Evolutionary conservation across 2,113 vertebrate species (phyloP).

Genomic region (human (Homo sapiens)): DNA sequence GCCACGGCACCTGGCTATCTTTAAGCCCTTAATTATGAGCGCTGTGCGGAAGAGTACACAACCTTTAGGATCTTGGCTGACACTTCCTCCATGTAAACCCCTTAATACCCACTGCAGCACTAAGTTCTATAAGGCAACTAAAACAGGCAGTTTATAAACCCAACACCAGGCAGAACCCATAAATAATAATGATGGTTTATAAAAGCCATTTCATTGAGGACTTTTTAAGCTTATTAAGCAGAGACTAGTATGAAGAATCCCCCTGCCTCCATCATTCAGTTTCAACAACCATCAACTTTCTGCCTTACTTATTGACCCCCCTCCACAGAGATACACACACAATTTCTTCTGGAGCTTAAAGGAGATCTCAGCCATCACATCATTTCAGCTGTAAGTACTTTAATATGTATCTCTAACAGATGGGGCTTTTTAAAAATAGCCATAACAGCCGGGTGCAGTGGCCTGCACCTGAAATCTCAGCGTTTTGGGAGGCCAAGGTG

Average conservation of each 20-base stretch:
- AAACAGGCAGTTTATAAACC: neutral
- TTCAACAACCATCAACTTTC: neutral
- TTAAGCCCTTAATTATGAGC: neutral
- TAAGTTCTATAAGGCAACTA: neutral
- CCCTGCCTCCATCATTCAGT: neutral
- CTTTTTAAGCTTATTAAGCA: neutral
- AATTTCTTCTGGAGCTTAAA: neutral
- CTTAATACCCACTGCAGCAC: neutral
- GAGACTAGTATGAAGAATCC: neutral
- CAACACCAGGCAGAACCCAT: neutral
- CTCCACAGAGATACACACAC: neutral
- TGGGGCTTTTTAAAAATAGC: neutral
- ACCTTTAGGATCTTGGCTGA: neutral
- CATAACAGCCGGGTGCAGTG: neutral
- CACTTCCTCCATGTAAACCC: neutral
- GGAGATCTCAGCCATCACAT: neutral
- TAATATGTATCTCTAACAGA: neutral
- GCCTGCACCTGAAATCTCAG: too few species aligned
- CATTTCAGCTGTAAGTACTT: neutral
- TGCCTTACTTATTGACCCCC: neutral
- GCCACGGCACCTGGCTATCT: neutral
- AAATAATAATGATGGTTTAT: neutral
- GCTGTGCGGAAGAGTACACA: neutral
- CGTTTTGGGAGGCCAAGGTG: too few species aligned
- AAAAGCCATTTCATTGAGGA: neutral